These are phyloP conservation scores for Hemitrygon akajei DNA, from an alignment of 2,797 vertebrate genomes.

Conservation along the genomic window DNA sequence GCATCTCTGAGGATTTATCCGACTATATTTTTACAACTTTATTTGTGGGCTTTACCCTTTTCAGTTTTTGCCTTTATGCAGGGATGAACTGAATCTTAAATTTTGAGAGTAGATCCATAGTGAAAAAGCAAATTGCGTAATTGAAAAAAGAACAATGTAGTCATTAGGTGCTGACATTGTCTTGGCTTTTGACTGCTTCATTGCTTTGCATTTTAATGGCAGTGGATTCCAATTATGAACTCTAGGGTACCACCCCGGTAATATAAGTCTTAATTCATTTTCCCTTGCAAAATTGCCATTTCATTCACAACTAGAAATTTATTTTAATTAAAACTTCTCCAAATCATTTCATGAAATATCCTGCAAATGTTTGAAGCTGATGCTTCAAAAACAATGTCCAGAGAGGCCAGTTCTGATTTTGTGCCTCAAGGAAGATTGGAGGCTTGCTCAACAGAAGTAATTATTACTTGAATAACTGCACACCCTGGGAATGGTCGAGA, in stretches of 20 bases:
- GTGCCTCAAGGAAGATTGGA: not conserved
- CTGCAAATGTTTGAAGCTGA: not conserved
- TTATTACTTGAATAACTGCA: not conserved
- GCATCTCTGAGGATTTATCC: too few species aligned
- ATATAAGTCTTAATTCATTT: not conserved
- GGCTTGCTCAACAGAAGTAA: not conserved
- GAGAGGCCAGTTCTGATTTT: not conserved
- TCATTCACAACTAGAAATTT: not conserved
- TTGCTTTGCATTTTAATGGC: not conserved
- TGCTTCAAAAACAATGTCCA: not conserved
- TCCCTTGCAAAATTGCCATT: not conserved
- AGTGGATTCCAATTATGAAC: not conserved
- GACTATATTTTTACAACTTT: too few species aligned
- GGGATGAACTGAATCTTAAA: not conserved
- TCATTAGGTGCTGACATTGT: not conserved
- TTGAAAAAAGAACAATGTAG: not conserved
- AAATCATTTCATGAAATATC: not conserved
- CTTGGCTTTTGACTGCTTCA: not conserved
- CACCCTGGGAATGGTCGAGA: not conserved
- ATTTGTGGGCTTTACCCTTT: too few species aligned
- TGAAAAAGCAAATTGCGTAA: not conserved
- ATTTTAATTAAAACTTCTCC: not conserved
- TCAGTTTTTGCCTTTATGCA: too few species aligned
- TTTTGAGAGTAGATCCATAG: not conserved
- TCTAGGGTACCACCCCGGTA: not conserved